A percentile compares a stretch with the other conserved stretches of the same genome.
phyloP scores from a whole-genome alignment of 2,113 vertebrate species.

The Microtus pennsylvanicus region DNA sequence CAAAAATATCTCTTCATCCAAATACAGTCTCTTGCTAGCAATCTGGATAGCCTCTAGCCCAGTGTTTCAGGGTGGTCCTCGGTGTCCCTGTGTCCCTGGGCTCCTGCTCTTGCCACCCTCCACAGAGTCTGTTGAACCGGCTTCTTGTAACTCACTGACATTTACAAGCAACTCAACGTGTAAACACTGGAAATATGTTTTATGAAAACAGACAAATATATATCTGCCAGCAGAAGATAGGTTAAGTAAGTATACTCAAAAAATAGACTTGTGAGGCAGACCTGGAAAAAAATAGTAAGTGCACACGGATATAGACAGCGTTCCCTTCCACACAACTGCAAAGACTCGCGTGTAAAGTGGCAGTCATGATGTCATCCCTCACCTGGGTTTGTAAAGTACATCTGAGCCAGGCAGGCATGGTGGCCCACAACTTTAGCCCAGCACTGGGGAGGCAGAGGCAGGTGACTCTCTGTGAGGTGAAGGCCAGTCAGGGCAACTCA shows the following conservation, averaged over 20 bases:
- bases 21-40: conserved; percentile 33
- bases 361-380: neutral
- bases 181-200: conserved; percentile 42
- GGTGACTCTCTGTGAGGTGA: neutral
- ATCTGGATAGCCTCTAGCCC: neutral
- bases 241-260: neutral
- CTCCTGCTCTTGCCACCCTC: neutral
- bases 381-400: neutral
- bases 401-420: neutral
- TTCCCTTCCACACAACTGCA: neutral
- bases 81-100: neutral
- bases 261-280: neutral
- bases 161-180: neutral
- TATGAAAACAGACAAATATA: conserved; percentile 9
- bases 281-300: neutral
- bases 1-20: conserved; percentile 50
- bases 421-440: neutral
- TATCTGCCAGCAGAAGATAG: neutral
- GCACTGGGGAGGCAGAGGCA: neutral
- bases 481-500: neutral
- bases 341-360: neutral
- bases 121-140: neutral
- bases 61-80: neutral
- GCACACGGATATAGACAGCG: neutral
- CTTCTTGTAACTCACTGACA: neutral